Conservation (phyloP, 2,113 vertebrate species). For the Nyctereutes procyonoides region DNA sequence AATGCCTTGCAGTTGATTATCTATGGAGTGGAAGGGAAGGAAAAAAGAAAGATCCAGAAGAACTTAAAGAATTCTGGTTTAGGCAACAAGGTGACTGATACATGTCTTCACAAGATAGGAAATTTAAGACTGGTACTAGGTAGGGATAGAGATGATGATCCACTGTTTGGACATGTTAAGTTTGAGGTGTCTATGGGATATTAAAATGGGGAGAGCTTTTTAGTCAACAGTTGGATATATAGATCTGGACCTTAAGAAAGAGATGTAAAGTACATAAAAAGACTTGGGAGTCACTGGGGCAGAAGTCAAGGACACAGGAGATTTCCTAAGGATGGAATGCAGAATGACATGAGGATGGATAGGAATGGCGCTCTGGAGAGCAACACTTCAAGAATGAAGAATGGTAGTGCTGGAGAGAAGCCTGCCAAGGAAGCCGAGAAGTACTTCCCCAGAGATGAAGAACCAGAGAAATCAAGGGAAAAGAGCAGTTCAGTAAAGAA, state of each 20-base stretch:
- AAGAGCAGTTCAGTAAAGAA: background rate
- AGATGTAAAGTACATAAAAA: background rate
- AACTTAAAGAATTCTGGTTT: slow-evolving; percentile 17
- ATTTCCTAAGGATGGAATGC: background rate
- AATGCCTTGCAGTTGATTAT: background rate
- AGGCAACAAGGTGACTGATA: background rate
- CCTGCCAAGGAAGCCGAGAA: background rate
- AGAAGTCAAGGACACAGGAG: background rate
- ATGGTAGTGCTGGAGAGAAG: background rate
- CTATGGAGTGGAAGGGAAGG: background rate
- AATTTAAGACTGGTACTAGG: background rate
- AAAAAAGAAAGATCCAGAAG: background rate
- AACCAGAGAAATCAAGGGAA: background rate
- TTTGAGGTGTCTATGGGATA: background rate
- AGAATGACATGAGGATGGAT: background rate
- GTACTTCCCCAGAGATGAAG: background rate
- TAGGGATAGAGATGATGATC: background rate
- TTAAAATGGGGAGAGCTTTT: background rate
- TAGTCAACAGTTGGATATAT: background rate
- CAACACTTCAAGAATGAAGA: background rate
- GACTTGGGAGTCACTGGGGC: background rate
- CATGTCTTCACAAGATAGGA: background rate
- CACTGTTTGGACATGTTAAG: background rate
- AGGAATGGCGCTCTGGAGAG: background rate
- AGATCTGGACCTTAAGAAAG: background rate